Evolutionary conservation across 2,888 invertebrate genomes (phyloP).

Genomic region (Bellardia bayeri): DNA sequence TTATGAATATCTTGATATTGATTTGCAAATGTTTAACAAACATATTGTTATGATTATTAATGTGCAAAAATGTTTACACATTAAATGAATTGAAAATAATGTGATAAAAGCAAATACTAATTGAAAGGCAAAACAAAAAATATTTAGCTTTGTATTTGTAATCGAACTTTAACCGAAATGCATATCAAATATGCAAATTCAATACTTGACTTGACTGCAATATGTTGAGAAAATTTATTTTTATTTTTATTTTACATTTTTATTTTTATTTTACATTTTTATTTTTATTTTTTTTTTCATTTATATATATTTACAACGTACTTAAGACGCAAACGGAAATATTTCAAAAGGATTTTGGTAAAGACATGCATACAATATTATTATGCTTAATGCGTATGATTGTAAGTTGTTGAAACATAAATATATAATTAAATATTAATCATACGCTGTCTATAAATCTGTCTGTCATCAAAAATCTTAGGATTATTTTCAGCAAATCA

Average conservation of each 20-base stretch:
- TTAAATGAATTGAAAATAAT: conserved; percentile 34
- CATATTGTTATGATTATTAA: conserved; percentile 23
- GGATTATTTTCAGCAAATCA: too few species aligned
- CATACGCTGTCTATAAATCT: not conserved
- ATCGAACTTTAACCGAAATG: conserved; percentile 30
- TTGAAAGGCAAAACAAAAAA: not conserved
- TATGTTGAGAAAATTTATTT: conserved; percentile 23
- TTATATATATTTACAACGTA: not conserved
- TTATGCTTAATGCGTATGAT: conserved; percentile 28
- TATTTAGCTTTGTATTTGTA: not conserved
- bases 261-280: not conserved
- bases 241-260: conserved; percentile 17
- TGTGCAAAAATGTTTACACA: conserved; percentile 15
- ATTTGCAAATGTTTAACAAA: conserved; percentile 5
- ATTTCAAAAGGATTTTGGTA: conserved; percentile 19
- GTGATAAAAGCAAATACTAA: not conserved
- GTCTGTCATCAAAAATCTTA: too few species aligned
- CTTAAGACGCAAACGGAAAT: not conserved
- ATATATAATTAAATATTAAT: conserved; percentile 37
- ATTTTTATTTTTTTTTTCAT: not conserved
- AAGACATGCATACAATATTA: not conserved
- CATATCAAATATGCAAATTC: conserved; percentile 61
- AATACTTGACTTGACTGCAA: not conserved
- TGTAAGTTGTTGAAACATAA: not conserved
- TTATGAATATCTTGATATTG: not conserved